Percentiles rank a stretch among this genome's conserved stretches.
These are phyloP conservation scores for Dryocosmus kuriphilus DNA, from an alignment of 2,888 invertebrate species.

Conservation along the genomic window DNA sequence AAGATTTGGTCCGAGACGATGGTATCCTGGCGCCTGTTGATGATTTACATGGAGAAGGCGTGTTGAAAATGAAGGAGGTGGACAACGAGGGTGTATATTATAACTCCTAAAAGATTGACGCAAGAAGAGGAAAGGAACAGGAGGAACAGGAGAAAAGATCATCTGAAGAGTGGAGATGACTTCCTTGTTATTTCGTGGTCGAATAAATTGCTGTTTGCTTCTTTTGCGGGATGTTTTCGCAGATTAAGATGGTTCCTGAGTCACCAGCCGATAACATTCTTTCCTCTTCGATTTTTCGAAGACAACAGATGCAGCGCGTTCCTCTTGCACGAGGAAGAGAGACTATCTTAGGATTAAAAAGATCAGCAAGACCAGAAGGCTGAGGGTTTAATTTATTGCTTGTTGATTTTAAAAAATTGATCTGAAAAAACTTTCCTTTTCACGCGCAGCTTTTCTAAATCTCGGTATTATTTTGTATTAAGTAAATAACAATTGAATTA, in stretches of 20 bases:
- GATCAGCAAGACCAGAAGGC: neutral
- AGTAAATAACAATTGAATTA: too few species aligned
- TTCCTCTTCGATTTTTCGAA: constrained; percentile 39
- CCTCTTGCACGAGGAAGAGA: neutral
- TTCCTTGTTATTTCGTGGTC: constrained; percentile 71
- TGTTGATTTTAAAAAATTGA: neutral
- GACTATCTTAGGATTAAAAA: neutral
- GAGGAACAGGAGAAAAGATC: constrained; percentile 10
- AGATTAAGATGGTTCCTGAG: constrained; percentile 57
- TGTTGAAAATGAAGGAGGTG: constrained; percentile 46
- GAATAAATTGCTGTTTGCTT: constrained; percentile 71
- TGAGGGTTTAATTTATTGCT: neutral
- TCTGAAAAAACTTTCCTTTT: neutral
- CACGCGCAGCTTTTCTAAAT: too few species aligned
- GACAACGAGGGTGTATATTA: constrained; percentile 12
- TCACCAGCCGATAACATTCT: neutral
- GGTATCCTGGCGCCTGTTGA: constrained; percentile 68
- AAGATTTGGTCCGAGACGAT: constrained; percentile 65
- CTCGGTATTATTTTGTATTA: too few species aligned
- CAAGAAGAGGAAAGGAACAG: constrained; percentile 16
- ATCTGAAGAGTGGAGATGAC: constrained; percentile 47
- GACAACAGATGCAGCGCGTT: constrained; percentile 14
- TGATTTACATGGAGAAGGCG: constrained; percentile 69
- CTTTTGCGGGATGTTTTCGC: constrained; percentile 66
- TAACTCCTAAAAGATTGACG: constrained; percentile 31